phyloP scores from a whole-genome alignment of 2,113 vertebrate species.

The Tangachromis dhanisi region DNA sequence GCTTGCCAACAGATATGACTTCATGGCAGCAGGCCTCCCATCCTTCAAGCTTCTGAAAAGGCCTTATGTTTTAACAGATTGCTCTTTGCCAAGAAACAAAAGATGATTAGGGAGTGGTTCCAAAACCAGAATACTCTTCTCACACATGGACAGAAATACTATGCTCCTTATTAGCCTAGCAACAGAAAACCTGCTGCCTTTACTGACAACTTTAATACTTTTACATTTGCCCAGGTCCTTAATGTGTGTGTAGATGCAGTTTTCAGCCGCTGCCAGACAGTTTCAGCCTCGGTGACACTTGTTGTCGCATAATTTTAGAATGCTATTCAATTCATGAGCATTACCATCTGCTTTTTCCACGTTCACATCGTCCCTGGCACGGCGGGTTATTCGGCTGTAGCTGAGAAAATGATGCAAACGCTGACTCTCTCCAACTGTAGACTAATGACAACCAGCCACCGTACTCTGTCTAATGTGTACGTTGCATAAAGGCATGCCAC shows the following conservation, averaged over 20 bases:
- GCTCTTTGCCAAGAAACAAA: conserved; percentile 63
- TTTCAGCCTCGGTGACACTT: background rate
- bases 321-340: background rate
- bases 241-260: background rate
- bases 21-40: conserved; percentile 47
- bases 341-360: conserved; percentile 7
- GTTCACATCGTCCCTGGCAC: background rate
- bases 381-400: background rate
- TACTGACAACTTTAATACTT: background rate
- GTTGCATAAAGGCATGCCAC: background rate
- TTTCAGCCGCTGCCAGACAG: background rate
- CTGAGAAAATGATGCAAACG: background rate
- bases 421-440: background rate
- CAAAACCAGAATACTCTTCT: conserved; percentile 40
- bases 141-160: conserved; percentile 17
- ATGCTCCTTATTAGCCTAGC: conserved; percentile 18
- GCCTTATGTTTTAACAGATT: conserved; percentile 60
- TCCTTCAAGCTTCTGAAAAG: conserved; percentile 54
- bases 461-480: background rate
- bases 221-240: background rate
- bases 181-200: conserved; percentile 20
- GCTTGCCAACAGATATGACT: conserved; percentile 68
- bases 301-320: conserved; percentile 7
- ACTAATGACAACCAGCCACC: conserved; percentile 14
- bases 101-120: conserved; percentile 57